Evolutionary conservation across 2,797 vertebrate genomes (phyloP).

Genomic region (Trachurus trachurus): DNA sequence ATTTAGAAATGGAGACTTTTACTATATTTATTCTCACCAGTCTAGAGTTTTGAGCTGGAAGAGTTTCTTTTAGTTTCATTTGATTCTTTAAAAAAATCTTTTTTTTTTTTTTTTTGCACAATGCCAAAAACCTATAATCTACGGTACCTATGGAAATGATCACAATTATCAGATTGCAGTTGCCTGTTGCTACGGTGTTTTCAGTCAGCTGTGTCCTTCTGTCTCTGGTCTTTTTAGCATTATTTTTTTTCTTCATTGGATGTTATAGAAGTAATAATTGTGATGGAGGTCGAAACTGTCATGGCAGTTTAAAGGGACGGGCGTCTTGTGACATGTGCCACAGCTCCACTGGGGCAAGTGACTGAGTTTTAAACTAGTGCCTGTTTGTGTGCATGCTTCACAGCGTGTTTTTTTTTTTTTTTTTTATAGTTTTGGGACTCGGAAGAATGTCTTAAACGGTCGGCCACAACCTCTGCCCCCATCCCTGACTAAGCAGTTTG

Average conservation of each 20-base stretch:
- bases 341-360: constrained; percentile 22
- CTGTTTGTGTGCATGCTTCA: constrained; percentile 51
- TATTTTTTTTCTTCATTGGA: constrained; percentile 32
- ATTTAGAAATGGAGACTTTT: constrained; percentile 53
- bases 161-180: constrained; percentile 63
- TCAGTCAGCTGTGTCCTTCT: constrained; percentile 31
- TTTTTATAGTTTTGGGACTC: constrained; percentile 11
- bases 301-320: constrained; percentile 25
- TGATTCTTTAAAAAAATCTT: not conserved
- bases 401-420: constrained; percentile 20
- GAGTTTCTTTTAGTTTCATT: constrained; percentile 17
- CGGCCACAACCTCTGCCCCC: constrained; percentile 5
- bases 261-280: constrained; percentile 30
- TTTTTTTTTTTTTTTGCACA: constrained; percentile 70
- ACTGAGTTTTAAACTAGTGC: constrained; percentile 66
- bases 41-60: constrained; percentile 56
- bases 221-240: constrained; percentile 31
- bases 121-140: constrained; percentile 86
- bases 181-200: constrained; percentile 58
- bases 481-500: not conserved
- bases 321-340: constrained; percentile 7
- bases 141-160: constrained; percentile 64
- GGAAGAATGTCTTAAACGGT: constrained; percentile 57
- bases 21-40: constrained; percentile 69
- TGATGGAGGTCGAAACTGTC: constrained; percentile 21